Evolutionary conservation across 2,888 invertebrate species (phyloP), one percentile per base, ranked within the genome.

Genomic region (Gari tellinella): DNA sequence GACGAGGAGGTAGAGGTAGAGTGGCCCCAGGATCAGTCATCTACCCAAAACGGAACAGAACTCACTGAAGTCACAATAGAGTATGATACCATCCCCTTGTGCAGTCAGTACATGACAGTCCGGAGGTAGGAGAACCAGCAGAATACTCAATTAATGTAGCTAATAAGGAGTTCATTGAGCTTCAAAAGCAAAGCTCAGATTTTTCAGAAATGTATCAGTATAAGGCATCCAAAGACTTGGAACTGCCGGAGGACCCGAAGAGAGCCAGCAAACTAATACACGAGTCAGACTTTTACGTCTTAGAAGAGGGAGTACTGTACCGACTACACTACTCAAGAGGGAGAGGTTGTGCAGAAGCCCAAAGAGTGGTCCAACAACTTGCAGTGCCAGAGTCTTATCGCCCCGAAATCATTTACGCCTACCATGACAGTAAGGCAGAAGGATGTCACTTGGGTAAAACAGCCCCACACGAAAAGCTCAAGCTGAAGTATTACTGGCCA

Each of bases 401-500:
- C 19, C 14, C 37, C 15, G 58, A 68, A 43, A 57, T 56, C 4
- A 21, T 72, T 5, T 14, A 43, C 12, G 37, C 37, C 2, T 77
- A 72, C 48, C 72, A 77, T 62, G 68, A 77, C 51, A 48, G 53
- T 21, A 41, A 48, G 7, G 65, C 72, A 37, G 70, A 63, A 31
- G 72, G 67, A 14, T 66, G 65, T 23, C 72, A 72, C 43, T 41
- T 77, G n/a, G 72, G 72, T 8, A 53, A 45, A n/a, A 45, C 14
- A 7, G 7, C 7, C 10, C 14, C 45, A n/a, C 17, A n/a, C 17
- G 17, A 15, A 14, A 7, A 15, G 7, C 14, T 45, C 10, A 15
- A 45, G 17, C 17, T 43, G n/a, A 76, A 70, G 25, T 76, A 67
- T 46, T 76, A 58, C 25, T 76, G 70, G 70, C 66, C 58, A 15